Evolutionary conservation across 2,888 invertebrate genomes (phyloP).

Genomic region (Eupithecia pulchellata): DNA sequence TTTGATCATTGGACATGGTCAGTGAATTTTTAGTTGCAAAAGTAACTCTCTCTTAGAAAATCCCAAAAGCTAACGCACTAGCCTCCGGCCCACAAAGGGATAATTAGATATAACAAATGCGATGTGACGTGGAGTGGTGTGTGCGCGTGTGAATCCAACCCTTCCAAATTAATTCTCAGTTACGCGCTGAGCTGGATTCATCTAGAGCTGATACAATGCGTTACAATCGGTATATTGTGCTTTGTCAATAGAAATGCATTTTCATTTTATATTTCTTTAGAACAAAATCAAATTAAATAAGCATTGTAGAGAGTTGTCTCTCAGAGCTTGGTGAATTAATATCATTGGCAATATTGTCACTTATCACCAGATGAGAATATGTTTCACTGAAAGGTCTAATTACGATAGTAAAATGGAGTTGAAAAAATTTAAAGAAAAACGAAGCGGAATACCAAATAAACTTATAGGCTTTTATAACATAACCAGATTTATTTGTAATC

Average conservation of each 20-base stretch:
- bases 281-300: too few relatives aligned
- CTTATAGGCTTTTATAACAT: neutral
- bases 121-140: conserved; percentile 53
- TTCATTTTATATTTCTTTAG: neutral
- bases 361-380: too few relatives aligned
- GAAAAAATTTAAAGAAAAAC: neutral
- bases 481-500: neutral
- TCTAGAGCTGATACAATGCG: conserved; percentile 50
- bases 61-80: conserved; percentile 13
- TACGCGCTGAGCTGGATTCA: conserved; percentile 35
- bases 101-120: conserved; percentile 51
- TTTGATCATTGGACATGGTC: too few relatives aligned
- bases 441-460: neutral
- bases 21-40: too few relatives aligned
- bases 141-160: conserved; percentile 62
- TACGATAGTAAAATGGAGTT: too few relatives aligned
- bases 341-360: too few relatives aligned
- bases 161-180: conserved; percentile 62
- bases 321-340: too few relatives aligned
- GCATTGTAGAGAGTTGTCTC: too few relatives aligned
- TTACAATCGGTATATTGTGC: neutral
- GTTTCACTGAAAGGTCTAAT: too few relatives aligned
- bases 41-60: neutral
- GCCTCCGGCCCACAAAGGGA: conserved; percentile 31
- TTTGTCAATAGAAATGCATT: neutral